These are phyloP conservation scores for Enteromius radiatus DNA, from an alignment of 2,797 vertebrate genomes.

Conservation along the genomic window DNA sequence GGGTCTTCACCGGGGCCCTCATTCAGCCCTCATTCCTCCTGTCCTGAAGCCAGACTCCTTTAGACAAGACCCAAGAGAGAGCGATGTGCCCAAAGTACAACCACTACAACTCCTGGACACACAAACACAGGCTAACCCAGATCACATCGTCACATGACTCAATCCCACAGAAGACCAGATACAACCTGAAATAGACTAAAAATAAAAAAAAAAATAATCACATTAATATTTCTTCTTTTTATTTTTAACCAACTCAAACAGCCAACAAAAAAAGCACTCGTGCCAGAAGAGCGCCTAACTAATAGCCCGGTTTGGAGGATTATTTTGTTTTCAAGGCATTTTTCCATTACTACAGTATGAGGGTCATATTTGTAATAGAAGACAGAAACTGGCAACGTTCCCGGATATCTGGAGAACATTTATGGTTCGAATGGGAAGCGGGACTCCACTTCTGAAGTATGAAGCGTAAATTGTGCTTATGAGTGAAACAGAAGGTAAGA, in stretches of 20 bases:
- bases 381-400: slow-evolving; percentile 46
- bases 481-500: slow-evolving; percentile 4
- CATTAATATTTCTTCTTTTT: slow-evolving; percentile 77
- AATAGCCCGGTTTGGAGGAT: slow-evolving; percentile 63
- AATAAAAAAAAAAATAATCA: slow-evolving; percentile 77
- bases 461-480: background rate
- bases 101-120: slow-evolving; percentile 43
- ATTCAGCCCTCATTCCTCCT: slow-evolving; percentile 48
- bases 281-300: slow-evolving; percentile 30
- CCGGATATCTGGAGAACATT: slow-evolving; percentile 32
- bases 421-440: slow-evolving; percentile 3
- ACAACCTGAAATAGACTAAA: slow-evolving; percentile 81
- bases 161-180: slow-evolving; percentile 77
- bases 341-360: slow-evolving; percentile 48
- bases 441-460: background rate
- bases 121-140: slow-evolving; percentile 72
- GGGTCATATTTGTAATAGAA: slow-evolving; percentile 6
- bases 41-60: slow-evolving; percentile 52
- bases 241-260: slow-evolving; percentile 69
- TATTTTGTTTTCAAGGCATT: slow-evolving; percentile 61
- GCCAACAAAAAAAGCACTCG: slow-evolving; percentile 51
- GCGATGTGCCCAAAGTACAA: slow-evolving; percentile 53
- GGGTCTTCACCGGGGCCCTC: slow-evolving; percentile 59
- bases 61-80: slow-evolving; percentile 52
- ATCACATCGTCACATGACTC: slow-evolving; percentile 77